Conservation (phyloP, 2,797 vertebrate species). For the Huso huso region DNA sequence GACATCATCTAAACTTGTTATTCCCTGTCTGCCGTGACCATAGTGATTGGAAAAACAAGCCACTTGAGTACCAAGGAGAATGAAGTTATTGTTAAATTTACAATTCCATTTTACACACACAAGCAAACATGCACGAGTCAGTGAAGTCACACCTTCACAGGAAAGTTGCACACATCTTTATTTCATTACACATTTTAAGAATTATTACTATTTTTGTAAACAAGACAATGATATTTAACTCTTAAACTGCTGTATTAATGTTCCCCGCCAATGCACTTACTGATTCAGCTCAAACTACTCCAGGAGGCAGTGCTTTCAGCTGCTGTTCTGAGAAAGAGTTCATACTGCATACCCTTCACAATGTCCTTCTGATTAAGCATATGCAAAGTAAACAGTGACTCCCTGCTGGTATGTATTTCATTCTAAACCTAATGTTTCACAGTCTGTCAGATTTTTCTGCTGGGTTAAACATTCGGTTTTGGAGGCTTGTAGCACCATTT, state of each 20-base stretch:
- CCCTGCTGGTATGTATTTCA: background rate
- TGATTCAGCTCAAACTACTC: constrained; percentile 1
- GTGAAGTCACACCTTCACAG: no score
- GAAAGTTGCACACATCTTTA: background rate
- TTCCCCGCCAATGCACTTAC: constrained; percentile 2
- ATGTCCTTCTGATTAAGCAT: background rate
- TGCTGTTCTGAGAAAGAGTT: background rate
- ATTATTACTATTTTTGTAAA: background rate
- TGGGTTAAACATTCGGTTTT: no score
- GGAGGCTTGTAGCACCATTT: no score
- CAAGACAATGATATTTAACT: background rate
- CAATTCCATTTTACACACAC: background rate
- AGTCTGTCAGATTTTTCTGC: background rate
- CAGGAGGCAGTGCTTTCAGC: background rate
- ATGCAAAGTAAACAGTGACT: background rate
- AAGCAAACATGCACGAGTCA: background rate
- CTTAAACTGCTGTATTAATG: constrained; percentile 1
- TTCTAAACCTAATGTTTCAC: background rate
- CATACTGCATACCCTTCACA: background rate
- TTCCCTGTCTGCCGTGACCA: no score
- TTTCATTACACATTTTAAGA: background rate
- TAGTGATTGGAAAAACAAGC: no score
- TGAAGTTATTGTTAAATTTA: no score
- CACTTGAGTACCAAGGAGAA: no score
- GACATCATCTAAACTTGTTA: no score